Evolutionary conservation across 2,888 invertebrate genomes (phyloP), one percentile per base, ranked within the genome.

Genomic region (Orthosia cruda): DNA sequence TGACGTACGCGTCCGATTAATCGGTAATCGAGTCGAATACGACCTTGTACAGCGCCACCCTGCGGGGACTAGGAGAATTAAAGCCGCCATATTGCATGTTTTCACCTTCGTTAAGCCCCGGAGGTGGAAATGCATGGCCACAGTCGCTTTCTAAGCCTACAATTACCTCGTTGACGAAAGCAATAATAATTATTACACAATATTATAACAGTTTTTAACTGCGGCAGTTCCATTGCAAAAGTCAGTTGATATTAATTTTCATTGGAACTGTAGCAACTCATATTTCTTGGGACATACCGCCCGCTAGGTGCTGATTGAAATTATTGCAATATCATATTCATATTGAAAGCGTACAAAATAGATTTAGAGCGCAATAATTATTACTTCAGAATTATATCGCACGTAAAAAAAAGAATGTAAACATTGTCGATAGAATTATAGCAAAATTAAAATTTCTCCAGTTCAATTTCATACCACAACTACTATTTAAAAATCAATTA

Each of bases 71-170:
- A 26, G 55, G 55, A 63, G 87, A 89, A 90, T 88, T 89, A 89
- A 78, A 64, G 62, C 26, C 59, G 20, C 45, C 57, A 81, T 74
- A 47, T 81, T 81, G 68, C 40, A 87, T 77, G 81, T 94, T 95
- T 95, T 95, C 95, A 94, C 95, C 92, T 92, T 93, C 92, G 89
- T 88, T 88, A 74, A 79, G 87, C 87, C 83, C 81, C 77, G 86
- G 83, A 88, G 90, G 84, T 92, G 91, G 92, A 93, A 94, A 94
- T 90, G 86, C 89, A 86, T 86, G 89, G 91, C 91, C 92, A 92
- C 91, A 91, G 80, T 94, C 92, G 88, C 95, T 96, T 95, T 96
- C 95, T 89, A 91, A 84, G 85, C 73, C 84, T 61, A 86, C 84
- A 74, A 83, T 82, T 84, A 77, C 74, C 58, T 68, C 13, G 66